Percentiles rank a stretch among this genome's conserved stretches.
These are phyloP conservation scores for Pelmatolapia mariae DNA, from an alignment of 2,113 vertebrate genomes.

Conservation along the genomic window DNA sequence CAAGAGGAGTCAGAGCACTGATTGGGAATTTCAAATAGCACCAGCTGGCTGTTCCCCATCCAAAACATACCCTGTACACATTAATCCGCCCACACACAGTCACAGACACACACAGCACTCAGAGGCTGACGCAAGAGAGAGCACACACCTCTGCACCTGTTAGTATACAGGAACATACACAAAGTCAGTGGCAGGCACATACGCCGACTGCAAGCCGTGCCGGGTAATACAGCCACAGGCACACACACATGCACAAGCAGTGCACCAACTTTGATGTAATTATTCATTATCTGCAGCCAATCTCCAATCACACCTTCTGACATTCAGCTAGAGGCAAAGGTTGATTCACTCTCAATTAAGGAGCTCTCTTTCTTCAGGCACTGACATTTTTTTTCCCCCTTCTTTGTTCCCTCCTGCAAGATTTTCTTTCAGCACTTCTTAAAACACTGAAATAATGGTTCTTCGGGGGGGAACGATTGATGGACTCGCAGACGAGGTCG, in stretches of 20 bases:
- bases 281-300: constrained; percentile 63
- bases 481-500: not conserved
- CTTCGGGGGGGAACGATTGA: not conserved
- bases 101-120: not conserved
- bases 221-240: not conserved
- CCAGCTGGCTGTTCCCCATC: constrained; percentile 44
- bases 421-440: not conserved
- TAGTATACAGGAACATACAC: not conserved
- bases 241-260: not conserved
- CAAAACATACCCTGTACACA: constrained; percentile 31
- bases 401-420: constrained; percentile 18
- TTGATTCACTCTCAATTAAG: constrained; percentile 61
- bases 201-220: not conserved
- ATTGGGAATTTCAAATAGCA: constrained; percentile 44
- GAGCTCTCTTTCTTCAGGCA: constrained; percentile 40
- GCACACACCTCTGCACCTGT: constrained; percentile 31
- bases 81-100: not conserved
- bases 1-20: not conserved
- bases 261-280: constrained; percentile 45
- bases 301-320: constrained; percentile 64
- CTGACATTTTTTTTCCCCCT: constrained; percentile 14
- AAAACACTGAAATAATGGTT: constrained; percentile 36
- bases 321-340: constrained; percentile 54
- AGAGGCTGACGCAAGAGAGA: constrained; percentile 15
- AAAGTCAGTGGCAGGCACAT: not conserved